phyloP scores from a whole-genome alignment of 2,797 vertebrate species.

The Lepilemur septentrionalis region DNA sequence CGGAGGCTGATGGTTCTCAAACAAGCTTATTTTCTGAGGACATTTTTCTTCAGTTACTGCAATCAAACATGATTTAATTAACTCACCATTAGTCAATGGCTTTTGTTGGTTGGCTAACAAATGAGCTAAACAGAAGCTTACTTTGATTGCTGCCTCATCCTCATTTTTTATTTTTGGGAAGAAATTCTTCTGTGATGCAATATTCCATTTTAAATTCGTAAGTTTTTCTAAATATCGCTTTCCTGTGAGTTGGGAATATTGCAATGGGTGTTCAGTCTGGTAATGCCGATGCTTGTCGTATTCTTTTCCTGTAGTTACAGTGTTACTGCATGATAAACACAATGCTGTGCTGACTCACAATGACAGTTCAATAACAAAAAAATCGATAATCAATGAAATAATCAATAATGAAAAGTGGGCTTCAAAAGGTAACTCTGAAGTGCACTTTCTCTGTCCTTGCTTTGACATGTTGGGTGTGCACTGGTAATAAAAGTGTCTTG shows the following conservation, averaged over 20 bases:
- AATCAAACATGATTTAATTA: neutral
- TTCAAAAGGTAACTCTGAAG: too few relatives aligned
- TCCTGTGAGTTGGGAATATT: neutral
- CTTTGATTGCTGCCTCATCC: neutral
- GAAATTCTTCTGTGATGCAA: neutral
- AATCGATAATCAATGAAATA: neutral
- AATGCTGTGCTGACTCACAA: neutral
- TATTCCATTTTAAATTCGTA: neutral
- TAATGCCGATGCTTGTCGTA: fast-evolving
- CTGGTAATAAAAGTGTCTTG: neutral
- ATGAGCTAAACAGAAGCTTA: neutral
- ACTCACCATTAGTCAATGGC: neutral
- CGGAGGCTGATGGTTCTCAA: neutral
- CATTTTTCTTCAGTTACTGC: too few relatives aligned
- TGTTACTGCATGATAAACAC: neutral
- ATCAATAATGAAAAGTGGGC: neutral
- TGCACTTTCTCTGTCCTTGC: too few relatives aligned
- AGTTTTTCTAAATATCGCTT: neutral
- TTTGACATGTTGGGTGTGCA: fast-evolving
- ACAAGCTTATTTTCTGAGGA: neutral
- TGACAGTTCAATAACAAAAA: neutral
- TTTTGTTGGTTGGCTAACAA: neutral
- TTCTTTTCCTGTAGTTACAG: too few relatives aligned
- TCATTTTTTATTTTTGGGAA: neutral
- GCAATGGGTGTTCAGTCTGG: too few relatives aligned